These are phyloP conservation scores for Zenarchopterus dispar DNA, from an alignment of 2,797 vertebrate genomes.

Conservation along the genomic window DNA sequence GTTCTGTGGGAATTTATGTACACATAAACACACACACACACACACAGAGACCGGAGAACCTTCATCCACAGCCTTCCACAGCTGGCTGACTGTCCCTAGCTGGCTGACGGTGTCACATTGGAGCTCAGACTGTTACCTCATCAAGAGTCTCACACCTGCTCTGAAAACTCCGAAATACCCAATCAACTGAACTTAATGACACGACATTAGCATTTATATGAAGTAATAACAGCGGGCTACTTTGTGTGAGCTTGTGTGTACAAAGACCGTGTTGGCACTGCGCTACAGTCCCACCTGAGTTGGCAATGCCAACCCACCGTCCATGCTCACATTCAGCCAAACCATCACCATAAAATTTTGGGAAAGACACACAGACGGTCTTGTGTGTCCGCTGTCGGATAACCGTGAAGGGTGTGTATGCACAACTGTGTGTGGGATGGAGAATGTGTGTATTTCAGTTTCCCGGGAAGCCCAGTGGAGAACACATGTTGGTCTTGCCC, in stretches of 20 bases:
- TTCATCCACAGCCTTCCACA: constrained; percentile 15
- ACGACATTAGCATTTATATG: constrained; percentile 72
- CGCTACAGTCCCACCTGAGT: constrained; percentile 67
- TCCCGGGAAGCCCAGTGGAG: constrained; percentile 64
- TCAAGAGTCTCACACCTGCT: constrained; percentile 55
- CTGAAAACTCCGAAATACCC: constrained; percentile 32
- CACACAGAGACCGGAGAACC: constrained; percentile 22
- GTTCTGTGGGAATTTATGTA: constrained; percentile 31
- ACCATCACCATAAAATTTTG: constrained; percentile 77
- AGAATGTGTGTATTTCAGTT: constrained; percentile 51
- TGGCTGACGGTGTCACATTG: constrained; percentile 5
- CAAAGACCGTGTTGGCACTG: constrained; percentile 41
- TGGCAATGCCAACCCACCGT: constrained; percentile 55
- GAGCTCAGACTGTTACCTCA: constrained; percentile 25
- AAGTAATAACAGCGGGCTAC: constrained; percentile 61
- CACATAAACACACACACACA: constrained; percentile 3
- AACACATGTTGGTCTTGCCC: constrained; percentile 76
- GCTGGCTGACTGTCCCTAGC: neutral
- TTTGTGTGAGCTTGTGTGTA: constrained; percentile 13
- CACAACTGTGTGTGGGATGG: constrained; percentile 39
- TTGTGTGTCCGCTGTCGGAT: constrained; percentile 69
- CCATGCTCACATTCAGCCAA: constrained; percentile 67
- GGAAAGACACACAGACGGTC: constrained; percentile 75
- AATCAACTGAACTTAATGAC: constrained; percentile 43
- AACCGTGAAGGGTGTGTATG: constrained; percentile 53